Base-by-base conservation (phyloP, 2,797 vertebrate genomes). In the Pangasius djambal region DNA sequence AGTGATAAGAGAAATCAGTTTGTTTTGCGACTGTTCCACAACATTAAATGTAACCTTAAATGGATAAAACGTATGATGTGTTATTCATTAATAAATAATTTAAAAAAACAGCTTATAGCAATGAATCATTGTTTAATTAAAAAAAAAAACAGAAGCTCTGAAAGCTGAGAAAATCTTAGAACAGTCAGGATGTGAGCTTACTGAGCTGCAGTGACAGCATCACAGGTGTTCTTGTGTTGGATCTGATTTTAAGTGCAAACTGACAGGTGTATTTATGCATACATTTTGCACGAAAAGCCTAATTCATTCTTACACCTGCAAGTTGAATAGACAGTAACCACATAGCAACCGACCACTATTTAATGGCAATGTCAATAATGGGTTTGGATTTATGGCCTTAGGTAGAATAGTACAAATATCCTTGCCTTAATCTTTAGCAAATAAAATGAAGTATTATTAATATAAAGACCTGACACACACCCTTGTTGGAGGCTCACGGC, bases 231-330 rank as follows among this genome's bases (percentile, higher is more conserved):
- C 81, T 31, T 86, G 15, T 86, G 52, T 86, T 50, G 6, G 18
- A 20, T 86, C 67, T 86, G 78, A 86, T 74, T 61, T 48, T 81
- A 74, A 70, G 85, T 20, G 31, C 25, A 63, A 63, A 61, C n/a
- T 75, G 69, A 55, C 65, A 72, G 15, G 12, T 87, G 67, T 83
- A 31, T 85, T 70, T 83, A 67, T 34, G 67, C 48, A n/a, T 82
- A 25, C 10, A 20, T 59, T 31, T 34, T 48, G 20, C 31, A 72
- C 9, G 6, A 57, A 81, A 72, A 61, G 15, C 28, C 57, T 25
- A 37, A 55, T 82, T 50, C 59, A 40, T 77, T 75, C 15, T 59
- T 28, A 28, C 78, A 65, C 18, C 31, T 63, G 40, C 44, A 37
- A 34, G 63, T 72, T 87, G 28, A 59, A 84, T 20, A 37, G 69